phyloP scores from a whole-genome alignment of 2,113 vertebrate species.

The Cinclus mexicanus region DNA sequence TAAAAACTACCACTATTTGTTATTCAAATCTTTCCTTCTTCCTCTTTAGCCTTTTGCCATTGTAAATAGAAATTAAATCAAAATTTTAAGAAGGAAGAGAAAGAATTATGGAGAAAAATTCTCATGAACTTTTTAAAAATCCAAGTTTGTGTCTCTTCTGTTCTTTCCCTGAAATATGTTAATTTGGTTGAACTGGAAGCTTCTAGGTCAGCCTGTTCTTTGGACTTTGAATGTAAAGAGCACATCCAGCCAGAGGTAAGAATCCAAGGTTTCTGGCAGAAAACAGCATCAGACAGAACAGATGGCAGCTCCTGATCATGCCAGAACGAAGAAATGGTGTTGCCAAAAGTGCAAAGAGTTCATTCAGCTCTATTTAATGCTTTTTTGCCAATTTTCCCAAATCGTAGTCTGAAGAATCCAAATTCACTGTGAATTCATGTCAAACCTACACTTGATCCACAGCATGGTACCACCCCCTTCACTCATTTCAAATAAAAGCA shows the following conservation, averaged over 20 bases:
- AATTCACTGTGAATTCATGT: background rate
- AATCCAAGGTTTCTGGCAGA: conserved; percentile 12
- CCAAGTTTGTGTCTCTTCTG: background rate
- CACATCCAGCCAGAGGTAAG: background rate
- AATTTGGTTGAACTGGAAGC: background rate
- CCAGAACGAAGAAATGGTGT: background rate
- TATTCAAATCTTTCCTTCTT: background rate
- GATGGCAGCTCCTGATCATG: background rate
- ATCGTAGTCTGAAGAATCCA: background rate
- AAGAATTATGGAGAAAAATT: background rate
- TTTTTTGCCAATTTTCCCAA: background rate
- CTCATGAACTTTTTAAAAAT: background rate
- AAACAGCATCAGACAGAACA: conserved; percentile 13
- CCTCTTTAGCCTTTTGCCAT: background rate
- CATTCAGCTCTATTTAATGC: background rate
- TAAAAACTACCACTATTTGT: background rate
- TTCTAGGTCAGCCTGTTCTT: background rate
- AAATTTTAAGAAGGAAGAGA: background rate
- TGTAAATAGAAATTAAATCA: background rate
- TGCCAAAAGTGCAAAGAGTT: conserved; percentile 13
- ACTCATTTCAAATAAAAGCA: background rate
- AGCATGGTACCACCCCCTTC: background rate
- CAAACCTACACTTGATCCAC: background rate
- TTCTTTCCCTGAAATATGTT: background rate
- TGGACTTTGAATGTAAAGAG: background rate